phyloP scores from a whole-genome alignment of 2,888 invertebrate species.

The Neocrepidodera transversa region DNA sequence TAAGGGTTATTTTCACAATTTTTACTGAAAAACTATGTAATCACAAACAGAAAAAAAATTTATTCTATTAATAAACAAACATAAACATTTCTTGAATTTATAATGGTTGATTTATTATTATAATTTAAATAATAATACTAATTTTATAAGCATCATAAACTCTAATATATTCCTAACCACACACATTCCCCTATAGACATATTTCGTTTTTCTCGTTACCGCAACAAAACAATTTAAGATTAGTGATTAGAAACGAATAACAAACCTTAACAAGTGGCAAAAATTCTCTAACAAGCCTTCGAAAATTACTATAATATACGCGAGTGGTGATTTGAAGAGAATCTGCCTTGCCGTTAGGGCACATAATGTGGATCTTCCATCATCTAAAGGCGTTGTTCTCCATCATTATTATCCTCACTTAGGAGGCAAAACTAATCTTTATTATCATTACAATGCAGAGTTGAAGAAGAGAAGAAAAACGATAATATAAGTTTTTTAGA shows the following conservation, averaged over 20 bases:
- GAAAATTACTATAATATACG: constrained; percentile 11
- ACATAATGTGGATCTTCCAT: background rate
- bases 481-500: background rate
- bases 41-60: too few relatives aligned
- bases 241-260: constrained; percentile 3
- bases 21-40: too few relatives aligned
- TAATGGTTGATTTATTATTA: too few relatives aligned
- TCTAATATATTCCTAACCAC: too few relatives aligned
- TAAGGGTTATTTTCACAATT: too few relatives aligned
- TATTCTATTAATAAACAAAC: too few relatives aligned
- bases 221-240: background rate
- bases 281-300: background rate
- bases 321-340: background rate
- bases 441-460: constrained; percentile 5
- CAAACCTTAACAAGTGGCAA: background rate
- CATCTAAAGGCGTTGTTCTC: constrained; percentile 2
- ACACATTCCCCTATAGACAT: too few relatives aligned
- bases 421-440: constrained; percentile 12
- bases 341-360: background rate
- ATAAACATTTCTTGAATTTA: too few relatives aligned
- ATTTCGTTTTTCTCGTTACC: too few relatives aligned
- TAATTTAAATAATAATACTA: too few relatives aligned
- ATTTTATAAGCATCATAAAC: too few relatives aligned
- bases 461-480: background rate
- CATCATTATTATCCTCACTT: constrained; percentile 20